These are phyloP conservation scores for Papilio protenor DNA, from an alignment of 2,888 invertebrate species.

Conservation along the genomic window DNA sequence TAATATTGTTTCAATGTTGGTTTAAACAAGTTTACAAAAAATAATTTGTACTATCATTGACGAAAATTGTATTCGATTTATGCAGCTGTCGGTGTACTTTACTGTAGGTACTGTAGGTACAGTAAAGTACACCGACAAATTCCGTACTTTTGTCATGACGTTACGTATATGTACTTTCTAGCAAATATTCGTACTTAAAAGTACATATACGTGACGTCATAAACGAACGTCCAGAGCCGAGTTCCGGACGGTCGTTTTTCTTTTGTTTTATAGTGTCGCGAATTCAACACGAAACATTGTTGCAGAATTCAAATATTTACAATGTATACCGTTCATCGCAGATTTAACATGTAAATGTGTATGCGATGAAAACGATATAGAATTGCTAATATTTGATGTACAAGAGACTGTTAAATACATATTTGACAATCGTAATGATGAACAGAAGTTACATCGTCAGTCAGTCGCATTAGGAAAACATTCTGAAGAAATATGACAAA, in stretches of 20 bases:
- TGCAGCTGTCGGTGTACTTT: too few relatives aligned
- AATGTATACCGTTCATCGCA: neutral
- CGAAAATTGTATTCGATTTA: too few relatives aligned
- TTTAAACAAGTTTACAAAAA: too few relatives aligned
- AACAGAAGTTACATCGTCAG: neutral
- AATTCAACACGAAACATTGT: conserved; percentile 6
- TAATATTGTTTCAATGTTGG: neutral
- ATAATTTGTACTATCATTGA: too few relatives aligned
- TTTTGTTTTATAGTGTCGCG: neutral
- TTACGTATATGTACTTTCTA: too few relatives aligned
- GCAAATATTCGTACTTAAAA: too few relatives aligned
- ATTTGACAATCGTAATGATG: neutral
- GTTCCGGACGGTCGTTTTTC: neutral
- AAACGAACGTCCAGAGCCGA: too few relatives aligned
- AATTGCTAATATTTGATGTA: conserved; percentile 8
- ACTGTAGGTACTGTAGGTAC: too few relatives aligned
- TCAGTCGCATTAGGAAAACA: neutral
- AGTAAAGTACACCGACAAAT: too few relatives aligned
- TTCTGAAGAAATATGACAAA: neutral
- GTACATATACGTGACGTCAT: too few relatives aligned
- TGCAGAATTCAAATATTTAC: conserved; percentile 15
- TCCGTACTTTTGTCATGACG: too few relatives aligned
- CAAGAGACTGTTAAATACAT: conserved; percentile 1
- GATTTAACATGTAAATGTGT: conserved; percentile 16
- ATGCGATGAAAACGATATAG: neutral